Conservation (phyloP, 2,113 vertebrate species). For the Heterotis niloticus region DNA sequence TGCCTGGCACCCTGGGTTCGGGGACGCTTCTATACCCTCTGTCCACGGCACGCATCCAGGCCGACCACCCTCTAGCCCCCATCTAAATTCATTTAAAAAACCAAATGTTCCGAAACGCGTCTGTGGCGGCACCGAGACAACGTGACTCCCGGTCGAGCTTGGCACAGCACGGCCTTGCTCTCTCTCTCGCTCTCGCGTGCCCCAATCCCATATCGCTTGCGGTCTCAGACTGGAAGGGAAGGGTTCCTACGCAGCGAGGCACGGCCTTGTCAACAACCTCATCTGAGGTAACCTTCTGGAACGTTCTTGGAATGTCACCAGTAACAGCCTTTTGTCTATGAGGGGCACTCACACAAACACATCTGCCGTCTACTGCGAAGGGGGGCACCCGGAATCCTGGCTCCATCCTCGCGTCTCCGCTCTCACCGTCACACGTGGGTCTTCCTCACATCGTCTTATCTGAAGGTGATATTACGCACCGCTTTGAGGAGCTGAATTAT, state of each 20-base stretch:
- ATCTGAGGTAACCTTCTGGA: conserved; percentile 37
- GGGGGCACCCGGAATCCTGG: not conserved
- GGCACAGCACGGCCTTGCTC: not conserved
- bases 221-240: not conserved
- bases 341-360: conserved; percentile 35
- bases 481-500: conserved; percentile 66
- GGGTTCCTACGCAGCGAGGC: not conserved
- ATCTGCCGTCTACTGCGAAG: conserved; percentile 24
- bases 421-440: not conserved
- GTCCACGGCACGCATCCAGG: not conserved
- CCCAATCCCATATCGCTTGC: not conserved
- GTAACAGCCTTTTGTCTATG: conserved; percentile 29
- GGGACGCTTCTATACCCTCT: not conserved
- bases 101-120: not conserved
- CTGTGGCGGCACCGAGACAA: not conserved
- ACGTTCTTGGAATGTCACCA: conserved; percentile 28
- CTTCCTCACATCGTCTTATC: conserved; percentile 35
- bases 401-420: not conserved
- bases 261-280: conserved; percentile 3
- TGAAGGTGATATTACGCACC: conserved; percentile 52
- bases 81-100: not conserved
- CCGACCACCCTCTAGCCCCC: not conserved
- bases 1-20: not conserved
- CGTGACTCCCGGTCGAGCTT: not conserved
- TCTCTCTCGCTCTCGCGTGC: not conserved